Percentiles rank a stretch among this genome's conserved stretches.
These are phyloP conservation scores for Microcebus jonahi DNA, from an alignment of 2,113 vertebrate species.

Conservation along the genomic window DNA sequence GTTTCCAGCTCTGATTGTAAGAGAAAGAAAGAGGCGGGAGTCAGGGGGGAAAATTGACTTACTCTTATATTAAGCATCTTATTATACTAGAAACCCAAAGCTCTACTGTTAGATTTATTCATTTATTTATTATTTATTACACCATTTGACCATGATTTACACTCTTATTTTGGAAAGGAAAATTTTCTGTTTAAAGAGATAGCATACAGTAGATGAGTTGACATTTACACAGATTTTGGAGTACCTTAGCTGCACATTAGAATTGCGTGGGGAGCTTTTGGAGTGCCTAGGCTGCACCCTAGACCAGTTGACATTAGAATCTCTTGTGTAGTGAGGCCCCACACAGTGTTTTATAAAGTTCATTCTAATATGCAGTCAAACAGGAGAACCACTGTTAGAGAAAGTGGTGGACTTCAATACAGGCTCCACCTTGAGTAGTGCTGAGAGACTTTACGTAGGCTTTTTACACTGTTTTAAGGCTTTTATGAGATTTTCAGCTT, in stretches of 20 bases:
- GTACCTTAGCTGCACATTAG: no score
- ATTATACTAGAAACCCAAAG: neutral
- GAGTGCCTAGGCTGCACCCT: neutral
- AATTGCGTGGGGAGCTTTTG: neutral
- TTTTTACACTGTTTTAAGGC: conserved; percentile 4
- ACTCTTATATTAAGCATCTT: neutral
- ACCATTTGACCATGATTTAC: neutral
- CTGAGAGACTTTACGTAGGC: neutral
- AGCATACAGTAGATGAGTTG: neutral
- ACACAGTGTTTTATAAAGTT: neutral
- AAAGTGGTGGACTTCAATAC: neutral
- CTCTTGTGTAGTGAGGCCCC: neutral
- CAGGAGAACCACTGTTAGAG: neutral
- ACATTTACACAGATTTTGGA: neutral
- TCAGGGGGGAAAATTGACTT: neutral
- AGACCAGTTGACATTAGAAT: neutral
- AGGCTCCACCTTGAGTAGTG: neutral
- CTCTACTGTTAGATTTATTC: neutral
- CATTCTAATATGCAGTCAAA: neutral
- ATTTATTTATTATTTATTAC: neutral
- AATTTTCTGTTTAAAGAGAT: neutral
- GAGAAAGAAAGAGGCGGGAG: neutral
- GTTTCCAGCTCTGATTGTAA: neutral
- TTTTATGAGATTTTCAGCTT: conserved; percentile 5
- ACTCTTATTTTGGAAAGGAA: neutral